These are phyloP conservation scores for Chlorops oryzae DNA, from an alignment of 1,140 invertebrate species.

Conservation along the genomic window DNA sequence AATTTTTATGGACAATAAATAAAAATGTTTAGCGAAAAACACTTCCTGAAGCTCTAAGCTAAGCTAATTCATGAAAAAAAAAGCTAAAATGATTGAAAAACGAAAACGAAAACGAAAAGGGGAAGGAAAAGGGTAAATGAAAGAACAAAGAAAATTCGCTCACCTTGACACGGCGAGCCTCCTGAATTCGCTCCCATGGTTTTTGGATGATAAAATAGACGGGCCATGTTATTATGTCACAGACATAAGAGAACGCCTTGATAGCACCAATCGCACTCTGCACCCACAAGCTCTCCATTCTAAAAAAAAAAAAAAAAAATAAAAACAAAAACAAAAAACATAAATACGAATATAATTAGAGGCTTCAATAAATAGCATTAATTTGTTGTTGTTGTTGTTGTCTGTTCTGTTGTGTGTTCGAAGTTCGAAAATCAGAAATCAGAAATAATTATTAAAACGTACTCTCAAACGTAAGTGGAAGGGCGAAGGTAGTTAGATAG, in stretches of 20 bases:
- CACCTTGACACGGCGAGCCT: slow-evolving; percentile 71
- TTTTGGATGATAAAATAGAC: slow-evolving; percentile 80
- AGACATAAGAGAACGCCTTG: slow-evolving; percentile 72
- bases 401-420: no score
- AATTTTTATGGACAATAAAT: no score
- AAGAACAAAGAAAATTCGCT: slow-evolving; percentile 7
- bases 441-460: no score
- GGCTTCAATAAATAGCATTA: no score
- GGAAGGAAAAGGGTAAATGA: not conserved
- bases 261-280: slow-evolving; percentile 66
- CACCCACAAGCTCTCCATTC: slow-evolving; percentile 74
- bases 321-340: no score
- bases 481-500: no score
- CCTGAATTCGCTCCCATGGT: slow-evolving; percentile 75
- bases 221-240: slow-evolving; percentile 84
- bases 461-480: no score
- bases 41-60: not conserved
- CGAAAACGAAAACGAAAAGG: slow-evolving; percentile 13
- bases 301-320: slow-evolving; percentile 44
- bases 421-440: no score
- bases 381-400: no score
- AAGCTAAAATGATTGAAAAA: slow-evolving; percentile 20
- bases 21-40: no score
- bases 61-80: slow-evolving; percentile 5
- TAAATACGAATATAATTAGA: no score